A percentile compares a stretch with the other conserved stretches of the same genome.
Evolutionary conservation across 2,113 vertebrate genomes (phyloP).

Genomic region (Semicossyphus pulcher): DNA sequence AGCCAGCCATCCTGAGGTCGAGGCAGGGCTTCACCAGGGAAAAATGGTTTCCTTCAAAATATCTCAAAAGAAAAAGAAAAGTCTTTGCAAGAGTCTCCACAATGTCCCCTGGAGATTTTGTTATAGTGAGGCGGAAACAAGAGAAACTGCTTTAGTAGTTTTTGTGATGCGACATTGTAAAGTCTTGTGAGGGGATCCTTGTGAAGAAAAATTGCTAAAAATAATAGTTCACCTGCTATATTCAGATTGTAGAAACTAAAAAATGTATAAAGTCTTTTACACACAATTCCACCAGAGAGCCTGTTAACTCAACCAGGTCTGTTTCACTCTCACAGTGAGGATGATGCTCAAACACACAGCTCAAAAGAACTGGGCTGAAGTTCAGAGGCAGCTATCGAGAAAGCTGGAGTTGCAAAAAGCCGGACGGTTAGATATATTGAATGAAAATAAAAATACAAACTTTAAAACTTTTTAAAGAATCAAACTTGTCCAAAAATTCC

Average conservation of each 20-base stretch:
- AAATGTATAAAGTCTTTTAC: not conserved
- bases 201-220: not conserved
- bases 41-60: constrained; percentile 14
- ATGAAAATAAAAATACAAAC: constrained; percentile 43
- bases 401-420: not conserved
- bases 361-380: not conserved
- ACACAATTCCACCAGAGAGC: not conserved
- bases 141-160: constrained; percentile 12
- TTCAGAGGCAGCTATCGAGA: constrained; percentile 3
- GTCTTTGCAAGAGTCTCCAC: not conserved
- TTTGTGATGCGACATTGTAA: constrained; percentile 24
- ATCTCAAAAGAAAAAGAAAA: not conserved
- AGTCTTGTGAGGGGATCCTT: constrained; percentile 8
- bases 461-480: constrained; percentile 57
- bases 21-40: constrained; percentile 4
- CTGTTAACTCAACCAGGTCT: not conserved
- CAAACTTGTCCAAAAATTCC: constrained; percentile 64
- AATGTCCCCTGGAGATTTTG: not conserved
- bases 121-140: not conserved
- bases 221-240: not conserved
- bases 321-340: constrained; percentile 16
- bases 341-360: constrained; percentile 1
- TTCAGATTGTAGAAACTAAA: not conserved
- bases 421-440: not conserved
- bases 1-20: constrained; percentile 87